Conservation (phyloP, 2,888 invertebrate genomes). For the Zygaena filipendulae region DNA sequence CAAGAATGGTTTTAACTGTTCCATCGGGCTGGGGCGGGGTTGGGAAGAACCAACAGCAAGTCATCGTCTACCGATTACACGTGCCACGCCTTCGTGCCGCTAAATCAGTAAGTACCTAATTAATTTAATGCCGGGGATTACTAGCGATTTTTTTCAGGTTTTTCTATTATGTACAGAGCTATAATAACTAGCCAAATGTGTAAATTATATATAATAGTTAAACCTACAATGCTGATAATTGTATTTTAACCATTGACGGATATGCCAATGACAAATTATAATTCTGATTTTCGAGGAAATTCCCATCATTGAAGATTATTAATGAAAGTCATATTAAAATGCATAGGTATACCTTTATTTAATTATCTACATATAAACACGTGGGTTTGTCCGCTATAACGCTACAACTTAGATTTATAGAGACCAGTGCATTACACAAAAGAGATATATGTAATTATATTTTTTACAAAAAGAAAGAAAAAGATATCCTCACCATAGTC, state of each 20-base stretch:
- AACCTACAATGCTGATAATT: too few species aligned
- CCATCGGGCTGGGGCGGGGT: too few species aligned
- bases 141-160: constrained; percentile 50
- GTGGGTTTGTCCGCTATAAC: constrained; percentile 47
- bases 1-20: too few species aligned
- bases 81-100: constrained; percentile 32
- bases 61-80: constrained; percentile 50
- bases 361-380: constrained; percentile 67
- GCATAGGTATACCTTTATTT: constrained; percentile 51
- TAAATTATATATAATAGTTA: too few species aligned
- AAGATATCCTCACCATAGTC: constrained; percentile 51
- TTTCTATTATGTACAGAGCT: too few species aligned
- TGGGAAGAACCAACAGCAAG: constrained; percentile 51
- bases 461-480: constrained; percentile 39
- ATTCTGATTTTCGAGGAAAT: too few species aligned
- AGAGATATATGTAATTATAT: constrained; percentile 25
- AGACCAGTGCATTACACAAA: constrained; percentile 61
- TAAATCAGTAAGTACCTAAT: too few species aligned
- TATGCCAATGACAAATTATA: too few species aligned
- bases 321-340: constrained; percentile 49
- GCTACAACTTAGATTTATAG: constrained; percentile 50
- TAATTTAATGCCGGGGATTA: too few species aligned
- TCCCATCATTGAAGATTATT: too few species aligned
- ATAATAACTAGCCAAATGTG: too few species aligned
- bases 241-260: too few species aligned